phyloP scores from a whole-genome alignment of 1,140 invertebrate species.

The Babylonia areolata region DNA sequence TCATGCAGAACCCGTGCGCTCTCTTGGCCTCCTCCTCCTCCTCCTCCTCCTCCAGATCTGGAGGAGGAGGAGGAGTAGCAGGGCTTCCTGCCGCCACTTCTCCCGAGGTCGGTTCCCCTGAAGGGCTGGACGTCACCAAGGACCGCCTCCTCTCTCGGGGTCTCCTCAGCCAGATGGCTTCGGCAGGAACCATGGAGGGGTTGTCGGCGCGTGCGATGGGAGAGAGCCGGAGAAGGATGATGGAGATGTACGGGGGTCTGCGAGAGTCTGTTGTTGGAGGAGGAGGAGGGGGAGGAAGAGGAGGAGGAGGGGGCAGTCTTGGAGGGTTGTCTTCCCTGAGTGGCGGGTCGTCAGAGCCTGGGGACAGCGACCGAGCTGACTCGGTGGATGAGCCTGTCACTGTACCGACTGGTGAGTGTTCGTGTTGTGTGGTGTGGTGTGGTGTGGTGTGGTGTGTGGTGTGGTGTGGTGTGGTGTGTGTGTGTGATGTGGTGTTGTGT shows the following conservation, averaged over 20 bases:
- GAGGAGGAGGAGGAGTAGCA: too few species aligned
- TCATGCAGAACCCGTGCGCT: not conserved
- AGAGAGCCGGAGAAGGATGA: not conserved
- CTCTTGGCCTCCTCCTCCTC: not conserved
- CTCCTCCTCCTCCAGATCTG: too few species aligned
- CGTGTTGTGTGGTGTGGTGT: too few species aligned
- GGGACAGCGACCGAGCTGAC: not conserved
- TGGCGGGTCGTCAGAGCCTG: not conserved
- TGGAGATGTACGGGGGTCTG: conserved; percentile 4
- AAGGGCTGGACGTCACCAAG: not conserved
- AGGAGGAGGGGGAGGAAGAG: not conserved
- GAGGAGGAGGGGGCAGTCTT: not conserved
- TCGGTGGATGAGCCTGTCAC: conserved; percentile 22
- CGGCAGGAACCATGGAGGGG: not conserved
- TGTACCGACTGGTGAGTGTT: conserved; percentile 9
- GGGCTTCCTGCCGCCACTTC: too few species aligned
- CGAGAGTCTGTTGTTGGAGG: not conserved
- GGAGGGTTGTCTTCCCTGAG: not conserved
- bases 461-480: too few species aligned
- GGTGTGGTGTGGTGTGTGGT: too few species aligned
- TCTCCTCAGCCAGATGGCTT: not conserved
- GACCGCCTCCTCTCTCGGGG: not conserved
- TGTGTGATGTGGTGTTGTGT: too few species aligned
- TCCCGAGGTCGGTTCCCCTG: not conserved
- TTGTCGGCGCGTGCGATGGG: not conserved